Base-by-base conservation (phyloP, 2,888 invertebrate genomes). In the Nemoura dubitans region DNA sequence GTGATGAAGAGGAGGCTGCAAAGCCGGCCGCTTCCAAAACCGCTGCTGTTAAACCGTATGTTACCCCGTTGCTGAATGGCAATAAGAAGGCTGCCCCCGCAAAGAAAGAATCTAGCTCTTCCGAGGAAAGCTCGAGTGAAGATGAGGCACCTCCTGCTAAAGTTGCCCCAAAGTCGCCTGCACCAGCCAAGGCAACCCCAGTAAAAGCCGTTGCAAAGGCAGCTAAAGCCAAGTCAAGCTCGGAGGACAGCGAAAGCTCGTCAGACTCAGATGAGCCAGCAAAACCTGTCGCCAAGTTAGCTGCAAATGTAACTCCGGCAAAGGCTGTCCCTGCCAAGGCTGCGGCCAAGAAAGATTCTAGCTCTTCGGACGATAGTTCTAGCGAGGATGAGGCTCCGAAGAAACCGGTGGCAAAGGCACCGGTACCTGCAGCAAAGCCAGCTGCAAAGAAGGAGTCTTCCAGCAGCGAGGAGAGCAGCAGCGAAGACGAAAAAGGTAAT, bases 381-480 rank as follows among this genome's bases (percentile, higher is more conserved):
- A 88, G 89, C 36, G 89, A 90, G 76, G 90, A 90, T 42, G 86
- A 90, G 78, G 88, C 89, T 42, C 89, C 89, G 87, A 90, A 89
- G 81, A 90, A 89, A 80, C 88, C 89, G 36, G 80, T 87, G 86
- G 89, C 87, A 25, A 88, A 88, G 86, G 84, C 86, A 14, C 88
- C 88, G 25, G 87, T 86, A 27, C 87, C 88, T 0, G 86, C 87
- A 5, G 88, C 90, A 76, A 87, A 88, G 87, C 88, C 83, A 21
- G 83, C 83, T 42, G 85, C 88, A 28, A 88, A 88, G 83, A 88
- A 90, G 88, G 89, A 89, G 86, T 89, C 89, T n/a, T 90, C 89
- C 0, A 90, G 21, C 59, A 90, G 90, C 0, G 91, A 91, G 42
- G 90, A 91, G 2, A 90, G 90, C 88, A 91, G 90, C 10, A 89